Conservation (phyloP, 1,140 invertebrate genomes). For the Stratiolaelaps scimitus region DNA sequence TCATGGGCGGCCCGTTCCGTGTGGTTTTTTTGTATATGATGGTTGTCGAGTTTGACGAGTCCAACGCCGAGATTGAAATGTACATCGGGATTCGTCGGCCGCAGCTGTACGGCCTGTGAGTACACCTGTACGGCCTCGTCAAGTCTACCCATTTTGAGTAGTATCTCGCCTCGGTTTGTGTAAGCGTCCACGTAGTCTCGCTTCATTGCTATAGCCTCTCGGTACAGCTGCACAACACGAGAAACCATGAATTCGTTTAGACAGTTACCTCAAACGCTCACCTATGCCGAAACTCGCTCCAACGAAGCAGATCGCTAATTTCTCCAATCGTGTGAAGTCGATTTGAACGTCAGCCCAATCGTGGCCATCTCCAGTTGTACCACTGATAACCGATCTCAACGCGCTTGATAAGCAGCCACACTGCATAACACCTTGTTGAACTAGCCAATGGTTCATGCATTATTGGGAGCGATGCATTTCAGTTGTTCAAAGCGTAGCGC, state of each 20-base stretch:
- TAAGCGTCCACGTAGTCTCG: constrained; percentile 44
- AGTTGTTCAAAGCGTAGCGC: no score
- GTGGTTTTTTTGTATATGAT: neutral
- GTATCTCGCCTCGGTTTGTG: constrained; percentile 44
- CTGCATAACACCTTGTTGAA: no score
- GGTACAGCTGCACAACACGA: constrained; percentile 40
- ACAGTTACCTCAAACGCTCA: no score
- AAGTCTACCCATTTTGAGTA: constrained; percentile 39
- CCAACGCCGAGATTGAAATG: constrained; percentile 23
- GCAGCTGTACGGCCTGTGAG: neutral
- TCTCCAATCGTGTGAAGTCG: neutral
- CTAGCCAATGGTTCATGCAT: no score
- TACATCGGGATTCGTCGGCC: neutral
- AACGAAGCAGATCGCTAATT: neutral
- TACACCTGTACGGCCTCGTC: constrained; percentile 19
- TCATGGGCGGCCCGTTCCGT: neutral
- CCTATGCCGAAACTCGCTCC: no score
- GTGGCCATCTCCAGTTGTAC: no score
- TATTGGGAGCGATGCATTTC: no score
- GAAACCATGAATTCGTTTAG: no score
- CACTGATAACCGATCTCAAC: no score
- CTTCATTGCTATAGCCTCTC: constrained; percentile 43
- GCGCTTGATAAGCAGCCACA: no score
- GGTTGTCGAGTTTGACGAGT: constrained; percentile 1
- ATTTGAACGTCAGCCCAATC: neutral